These are phyloP conservation scores for Tamias sibiricus DNA, from an alignment of 2,113 vertebrate species.

Conservation along the genomic window DNA sequence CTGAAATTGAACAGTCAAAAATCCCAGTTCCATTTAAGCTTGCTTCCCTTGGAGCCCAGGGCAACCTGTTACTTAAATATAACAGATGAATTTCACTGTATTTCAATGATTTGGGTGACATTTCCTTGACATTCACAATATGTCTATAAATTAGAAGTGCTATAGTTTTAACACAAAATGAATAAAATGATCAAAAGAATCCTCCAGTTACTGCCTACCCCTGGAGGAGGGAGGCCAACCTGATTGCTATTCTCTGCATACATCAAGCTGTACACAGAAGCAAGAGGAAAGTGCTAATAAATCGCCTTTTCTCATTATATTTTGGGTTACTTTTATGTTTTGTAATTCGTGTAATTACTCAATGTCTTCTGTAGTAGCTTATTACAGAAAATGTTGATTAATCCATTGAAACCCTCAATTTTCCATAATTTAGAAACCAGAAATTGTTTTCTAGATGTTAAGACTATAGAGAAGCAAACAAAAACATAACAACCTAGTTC, in stretches of 20 bases:
- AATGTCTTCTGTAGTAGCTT: slow-evolving; percentile 60
- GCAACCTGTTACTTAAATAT: slow-evolving; percentile 80
- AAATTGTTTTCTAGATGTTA: slow-evolving; percentile 73
- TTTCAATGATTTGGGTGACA: slow-evolving; percentile 81
- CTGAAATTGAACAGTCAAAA: slow-evolving; percentile 75
- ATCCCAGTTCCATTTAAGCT: slow-evolving; percentile 68
- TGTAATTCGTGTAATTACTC: slow-evolving; percentile 65
- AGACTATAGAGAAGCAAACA: slow-evolving; percentile 2
- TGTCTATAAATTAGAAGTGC: slow-evolving; percentile 81
- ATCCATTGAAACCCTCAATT: slow-evolving; percentile 70
- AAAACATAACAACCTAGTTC: neutral
- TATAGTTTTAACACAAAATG: slow-evolving; percentile 78
- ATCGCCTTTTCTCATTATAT: slow-evolving; percentile 69
- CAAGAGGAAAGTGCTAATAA: slow-evolving; percentile 44
- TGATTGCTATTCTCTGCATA: slow-evolving; percentile 62
- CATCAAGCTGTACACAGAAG: neutral
- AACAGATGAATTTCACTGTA: slow-evolving; percentile 71
- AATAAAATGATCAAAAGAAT: slow-evolving; percentile 80
- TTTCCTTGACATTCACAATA: slow-evolving; percentile 82
- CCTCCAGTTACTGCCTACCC: slow-evolving; percentile 53
- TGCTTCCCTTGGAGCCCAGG: slow-evolving; percentile 68
- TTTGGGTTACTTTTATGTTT: slow-evolving; percentile 66
- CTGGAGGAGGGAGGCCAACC: slow-evolving; percentile 43
- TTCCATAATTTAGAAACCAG: slow-evolving; percentile 57
- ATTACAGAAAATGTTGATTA: slow-evolving; percentile 69